Evolutionary conservation across 2,888 invertebrate genomes (phyloP).

Genomic region (Dione vanillae): DNA sequence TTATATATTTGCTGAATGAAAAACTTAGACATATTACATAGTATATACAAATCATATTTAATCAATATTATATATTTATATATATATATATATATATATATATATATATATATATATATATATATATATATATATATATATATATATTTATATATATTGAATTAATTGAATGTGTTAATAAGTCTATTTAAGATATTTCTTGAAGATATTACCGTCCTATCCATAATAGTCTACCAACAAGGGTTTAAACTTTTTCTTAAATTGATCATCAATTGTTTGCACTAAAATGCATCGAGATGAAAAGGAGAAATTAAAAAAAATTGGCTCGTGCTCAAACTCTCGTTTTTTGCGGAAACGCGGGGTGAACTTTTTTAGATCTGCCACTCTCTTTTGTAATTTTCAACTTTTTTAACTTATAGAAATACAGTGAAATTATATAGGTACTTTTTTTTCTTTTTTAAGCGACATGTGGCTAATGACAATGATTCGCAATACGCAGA

Average conservation of each 20-base stretch:
- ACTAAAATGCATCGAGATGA: conserved; percentile 64
- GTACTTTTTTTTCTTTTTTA: conserved; percentile 57
- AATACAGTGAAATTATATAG: conserved; percentile 68
- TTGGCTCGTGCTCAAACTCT: conserved; percentile 77
- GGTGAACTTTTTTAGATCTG: conserved; percentile 58
- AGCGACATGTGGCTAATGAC: conserved; percentile 69
- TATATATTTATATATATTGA: too few relatives aligned
- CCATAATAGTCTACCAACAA: conserved; percentile 54
- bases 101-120: too few relatives aligned
- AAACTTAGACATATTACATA: background rate
- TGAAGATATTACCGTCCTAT: conserved; percentile 48
- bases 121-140: too few relatives aligned
- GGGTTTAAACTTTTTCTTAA: conserved; percentile 69
- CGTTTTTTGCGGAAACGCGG: conserved; percentile 71
- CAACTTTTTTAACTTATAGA: conserved; percentile 57
- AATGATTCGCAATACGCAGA: conserved; percentile 45
- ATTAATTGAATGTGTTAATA: background rate
- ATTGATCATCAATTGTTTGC: conserved; percentile 77
- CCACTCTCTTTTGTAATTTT: conserved; percentile 59
- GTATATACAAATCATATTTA: too few relatives aligned
- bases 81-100: too few relatives aligned
- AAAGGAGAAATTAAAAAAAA: conserved; percentile 60
- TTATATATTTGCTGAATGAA: background rate
- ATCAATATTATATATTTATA: too few relatives aligned
- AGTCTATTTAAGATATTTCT: background rate